Evolutionary conservation across 2,113 vertebrate species (phyloP).

Genomic region (Gasterosteus aculeatus): DNA sequence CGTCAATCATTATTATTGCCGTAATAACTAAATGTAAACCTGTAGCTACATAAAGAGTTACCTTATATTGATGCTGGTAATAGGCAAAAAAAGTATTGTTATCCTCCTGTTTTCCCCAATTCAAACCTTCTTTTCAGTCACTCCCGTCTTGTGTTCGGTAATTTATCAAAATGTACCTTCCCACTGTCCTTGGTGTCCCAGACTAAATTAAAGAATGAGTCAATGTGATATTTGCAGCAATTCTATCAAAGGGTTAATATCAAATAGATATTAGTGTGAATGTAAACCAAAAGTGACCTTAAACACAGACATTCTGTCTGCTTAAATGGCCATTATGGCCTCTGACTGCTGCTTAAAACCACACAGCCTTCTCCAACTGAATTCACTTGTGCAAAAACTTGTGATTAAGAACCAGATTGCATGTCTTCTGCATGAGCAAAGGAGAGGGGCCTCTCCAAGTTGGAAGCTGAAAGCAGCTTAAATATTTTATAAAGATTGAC

Average conservation of each 20-base stretch:
- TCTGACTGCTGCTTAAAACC: slow-evolving; percentile 28
- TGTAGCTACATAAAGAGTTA: background rate
- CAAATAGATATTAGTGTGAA: background rate
- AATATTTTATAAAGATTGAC: slow-evolving; percentile 1
- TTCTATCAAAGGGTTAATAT: background rate
- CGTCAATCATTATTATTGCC: background rate
- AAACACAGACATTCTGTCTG: background rate
- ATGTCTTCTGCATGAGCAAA: slow-evolving; percentile 9
- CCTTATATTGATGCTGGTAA: background rate
- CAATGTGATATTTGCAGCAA: background rate
- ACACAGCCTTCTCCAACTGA: slow-evolving; percentile 4
- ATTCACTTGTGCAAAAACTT: slow-evolving; percentile 7
- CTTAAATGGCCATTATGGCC: slow-evolving; percentile 12
- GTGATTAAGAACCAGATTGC: slow-evolving; percentile 10
- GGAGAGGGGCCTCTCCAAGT: background rate
- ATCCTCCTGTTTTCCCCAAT: background rate
- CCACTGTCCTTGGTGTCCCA: background rate
- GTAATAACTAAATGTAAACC: background rate
- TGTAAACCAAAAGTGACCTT: background rate
- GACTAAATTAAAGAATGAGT: background rate
- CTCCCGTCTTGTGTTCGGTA: background rate
- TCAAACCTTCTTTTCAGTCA: background rate
- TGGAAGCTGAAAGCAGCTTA: background rate
- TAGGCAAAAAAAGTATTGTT: background rate
- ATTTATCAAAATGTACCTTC: background rate